phyloP scores from a whole-genome alignment of 2,888 invertebrate species.

The Bellardia pandia region DNA sequence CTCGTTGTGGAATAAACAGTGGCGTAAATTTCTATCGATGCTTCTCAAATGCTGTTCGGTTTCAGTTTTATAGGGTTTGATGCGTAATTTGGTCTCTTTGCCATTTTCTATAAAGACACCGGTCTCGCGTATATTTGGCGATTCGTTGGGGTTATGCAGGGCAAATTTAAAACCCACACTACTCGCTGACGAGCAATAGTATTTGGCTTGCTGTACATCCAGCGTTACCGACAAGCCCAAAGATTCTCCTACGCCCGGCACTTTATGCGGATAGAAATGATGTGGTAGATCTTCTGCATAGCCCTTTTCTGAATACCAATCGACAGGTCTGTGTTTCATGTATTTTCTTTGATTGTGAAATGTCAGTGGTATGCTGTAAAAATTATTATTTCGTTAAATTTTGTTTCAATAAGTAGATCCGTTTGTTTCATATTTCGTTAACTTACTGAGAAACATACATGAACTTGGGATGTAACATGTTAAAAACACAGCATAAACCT shows the following conservation, averaged over 20 bases:
- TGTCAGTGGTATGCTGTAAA: conserved; percentile 73
- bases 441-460: conserved; percentile 78
- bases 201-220: conserved; percentile 89
- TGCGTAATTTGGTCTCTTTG: conserved; percentile 79
- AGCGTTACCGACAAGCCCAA: conserved; percentile 89
- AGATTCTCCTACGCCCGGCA: conserved; percentile 87
- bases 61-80: conserved; percentile 78
- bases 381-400: neutral
- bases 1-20: conserved; percentile 90
- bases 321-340: conserved; percentile 80
- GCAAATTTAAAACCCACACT: conserved; percentile 84
- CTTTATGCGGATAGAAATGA: conserved; percentile 86
- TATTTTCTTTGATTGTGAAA: conserved; percentile 27
- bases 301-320: conserved; percentile 91
- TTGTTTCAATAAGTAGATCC: neutral
- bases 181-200: conserved; percentile 91
- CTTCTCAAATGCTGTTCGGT: conserved; percentile 77
- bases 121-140: conserved; percentile 80
- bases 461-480: conserved; percentile 87
- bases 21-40: conserved; percentile 83
- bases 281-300: conserved; percentile 85
- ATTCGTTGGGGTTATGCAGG: conserved; percentile 81
- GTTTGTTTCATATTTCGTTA: neutral
- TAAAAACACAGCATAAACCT: conserved; percentile 93
- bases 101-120: conserved; percentile 79